These are phyloP conservation scores for Drosophila truncata DNA, from an alignment of 1,140 invertebrate genomes.

Conservation along the genomic window DNA sequence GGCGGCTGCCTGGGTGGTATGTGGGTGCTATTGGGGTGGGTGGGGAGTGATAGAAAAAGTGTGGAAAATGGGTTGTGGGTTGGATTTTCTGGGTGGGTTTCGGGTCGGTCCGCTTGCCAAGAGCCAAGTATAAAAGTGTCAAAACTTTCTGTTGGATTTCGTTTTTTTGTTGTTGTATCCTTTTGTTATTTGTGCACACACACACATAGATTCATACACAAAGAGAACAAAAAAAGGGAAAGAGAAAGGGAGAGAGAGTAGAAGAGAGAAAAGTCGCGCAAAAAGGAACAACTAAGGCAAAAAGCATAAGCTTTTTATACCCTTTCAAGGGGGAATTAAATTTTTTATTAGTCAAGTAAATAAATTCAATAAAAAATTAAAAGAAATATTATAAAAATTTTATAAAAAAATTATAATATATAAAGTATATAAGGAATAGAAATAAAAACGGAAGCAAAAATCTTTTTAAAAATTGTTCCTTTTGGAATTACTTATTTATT, in stretches of 20 bases:
- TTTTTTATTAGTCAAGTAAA: not conserved
- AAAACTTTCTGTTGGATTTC: conserved; percentile 76
- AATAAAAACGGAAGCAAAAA: no score
- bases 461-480: no score
- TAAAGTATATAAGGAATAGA: not conserved
- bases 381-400: no score
- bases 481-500: no score
- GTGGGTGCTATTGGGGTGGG: not conserved
- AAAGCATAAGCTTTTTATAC: conserved; percentile 70
- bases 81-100: conserved; percentile 41
- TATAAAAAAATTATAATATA: not conserved
- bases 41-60: conserved; percentile 6
- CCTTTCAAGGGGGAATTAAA: not conserved
- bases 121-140: conserved; percentile 78
- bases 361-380: not conserved
- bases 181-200: conserved; percentile 68
- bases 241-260: conserved; percentile 2
- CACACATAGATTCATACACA: conserved; percentile 7
- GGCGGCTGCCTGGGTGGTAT: conserved; percentile 14
- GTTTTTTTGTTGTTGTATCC: conserved; percentile 72
- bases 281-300: conserved; percentile 58
- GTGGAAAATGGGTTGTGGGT: conserved; percentile 18
- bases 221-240: conserved; percentile 30
- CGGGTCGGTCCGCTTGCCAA: conserved; percentile 71
- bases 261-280: conserved; percentile 16